Conservation (phyloP, 1,140 invertebrate species). For the Drosophila equinoxialis region DNA sequence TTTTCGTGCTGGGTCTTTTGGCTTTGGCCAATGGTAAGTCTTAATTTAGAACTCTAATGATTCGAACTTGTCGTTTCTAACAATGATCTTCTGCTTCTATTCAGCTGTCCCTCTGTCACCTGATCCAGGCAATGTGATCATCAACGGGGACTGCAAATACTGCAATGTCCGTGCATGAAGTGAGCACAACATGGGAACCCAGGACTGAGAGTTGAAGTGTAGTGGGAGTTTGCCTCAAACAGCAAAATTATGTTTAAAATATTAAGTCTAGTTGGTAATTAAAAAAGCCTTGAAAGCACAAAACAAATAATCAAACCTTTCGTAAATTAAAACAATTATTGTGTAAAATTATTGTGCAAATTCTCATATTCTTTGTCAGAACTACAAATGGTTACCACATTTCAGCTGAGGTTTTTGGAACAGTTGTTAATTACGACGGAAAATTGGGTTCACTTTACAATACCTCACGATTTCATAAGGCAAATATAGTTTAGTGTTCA, state of each 20-base stretch:
- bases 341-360: no score
- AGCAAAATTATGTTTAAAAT: conserved; percentile 1
- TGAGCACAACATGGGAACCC: background rate
- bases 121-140: conserved; percentile 67
- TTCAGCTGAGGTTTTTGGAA: no score
- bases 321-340: no score
- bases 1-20: conserved; percentile 46
- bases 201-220: background rate
- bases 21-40: conserved; percentile 45
- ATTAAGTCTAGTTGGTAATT: conserved; percentile 23
- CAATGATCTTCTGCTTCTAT: background rate
- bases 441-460: no score
- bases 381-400: no score
- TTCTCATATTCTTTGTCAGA: no score
- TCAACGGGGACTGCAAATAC: conserved; percentile 67
- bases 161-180: conserved; percentile 61
- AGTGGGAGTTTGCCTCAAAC: conserved; percentile 33
- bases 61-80: background rate
- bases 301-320: no score
- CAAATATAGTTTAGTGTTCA: no score
- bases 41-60: no score
- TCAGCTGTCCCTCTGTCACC: conserved; percentile 60
- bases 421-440: no score
- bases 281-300: no score
- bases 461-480: no score